phyloP scores from a whole-genome alignment of 2,797 vertebrate genomes.

The Argyrosomus regius region DNA sequence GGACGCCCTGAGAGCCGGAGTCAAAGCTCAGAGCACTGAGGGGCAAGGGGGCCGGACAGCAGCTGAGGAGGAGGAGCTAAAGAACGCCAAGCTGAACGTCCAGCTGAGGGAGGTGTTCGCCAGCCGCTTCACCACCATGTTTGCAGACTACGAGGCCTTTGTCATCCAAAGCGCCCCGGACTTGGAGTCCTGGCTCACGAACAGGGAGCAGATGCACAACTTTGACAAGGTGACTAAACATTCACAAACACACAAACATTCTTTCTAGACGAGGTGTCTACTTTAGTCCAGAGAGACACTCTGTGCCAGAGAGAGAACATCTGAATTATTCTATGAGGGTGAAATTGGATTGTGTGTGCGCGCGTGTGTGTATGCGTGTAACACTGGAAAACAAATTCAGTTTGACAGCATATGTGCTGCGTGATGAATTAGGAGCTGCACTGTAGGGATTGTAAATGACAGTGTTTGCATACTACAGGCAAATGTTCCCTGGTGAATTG shows the following conservation, averaged over 20 bases:
- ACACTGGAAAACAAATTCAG: neutral
- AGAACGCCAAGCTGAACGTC: conserved; percentile 89
- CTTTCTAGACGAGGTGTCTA: neutral
- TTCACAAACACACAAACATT: neutral
- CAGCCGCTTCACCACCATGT: conserved; percentile 92
- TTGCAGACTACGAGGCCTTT: conserved; percentile 93
- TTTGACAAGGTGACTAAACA: conserved; percentile 92
- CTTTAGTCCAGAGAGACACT: neutral
- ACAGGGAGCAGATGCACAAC: conserved; percentile 96
- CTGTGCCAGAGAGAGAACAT: neutral
- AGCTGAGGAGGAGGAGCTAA: conserved; percentile 88
- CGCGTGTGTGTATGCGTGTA: too few relatives aligned
- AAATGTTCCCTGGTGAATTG: neutral
- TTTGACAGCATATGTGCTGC: neutral
- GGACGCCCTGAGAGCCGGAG: conserved; percentile 81
- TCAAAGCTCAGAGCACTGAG: conserved; percentile 69
- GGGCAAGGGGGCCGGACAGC: conserved; percentile 73
- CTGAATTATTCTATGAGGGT: neutral
- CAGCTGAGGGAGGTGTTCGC: conserved; percentile 95
- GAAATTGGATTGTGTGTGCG: neutral
- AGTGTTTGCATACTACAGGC: neutral
- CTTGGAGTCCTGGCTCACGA: conserved; percentile 94
- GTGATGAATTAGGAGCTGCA: neutral
- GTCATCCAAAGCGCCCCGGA: conserved; percentile 94
- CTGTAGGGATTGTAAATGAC: neutral